These are phyloP conservation scores for Phenganax stokvisi DNA, from an alignment of 92 coral and sea anemone species.

Conservation along the genomic window DNA sequence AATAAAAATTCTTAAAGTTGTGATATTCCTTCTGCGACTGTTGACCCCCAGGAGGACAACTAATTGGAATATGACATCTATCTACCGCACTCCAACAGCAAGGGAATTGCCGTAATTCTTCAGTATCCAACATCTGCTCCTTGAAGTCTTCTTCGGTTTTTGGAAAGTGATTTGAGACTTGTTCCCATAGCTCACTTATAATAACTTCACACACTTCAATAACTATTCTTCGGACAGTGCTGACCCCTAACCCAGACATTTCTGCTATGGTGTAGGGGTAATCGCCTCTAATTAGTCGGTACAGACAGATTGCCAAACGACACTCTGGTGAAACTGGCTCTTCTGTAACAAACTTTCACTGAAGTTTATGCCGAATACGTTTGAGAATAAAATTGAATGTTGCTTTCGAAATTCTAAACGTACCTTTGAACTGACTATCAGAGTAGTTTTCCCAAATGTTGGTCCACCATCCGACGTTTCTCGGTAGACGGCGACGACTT, in stretches of 20 bases:
- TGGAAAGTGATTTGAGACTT: constrained; percentile 38
- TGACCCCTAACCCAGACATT: constrained; percentile 42
- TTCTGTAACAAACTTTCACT: constrained; percentile 32
- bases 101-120: constrained; percentile 43
- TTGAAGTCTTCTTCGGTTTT: constrained; percentile 24
- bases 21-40: constrained; percentile 44
- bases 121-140: constrained; percentile 40
- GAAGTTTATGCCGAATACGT: constrained; percentile 12
- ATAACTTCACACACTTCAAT: constrained; percentile 35
- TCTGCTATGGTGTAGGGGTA: constrained; percentile 36
- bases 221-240: constrained; percentile 28
- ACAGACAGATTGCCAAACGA: constrained; percentile 38
- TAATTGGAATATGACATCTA: constrained; percentile 39
- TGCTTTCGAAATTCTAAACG: constrained; percentile 44
- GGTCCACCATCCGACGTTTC: constrained; percentile 49
- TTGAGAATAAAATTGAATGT: constrained; percentile 39
- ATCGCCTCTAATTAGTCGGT: constrained; percentile 37
- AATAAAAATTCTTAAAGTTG: constrained; percentile 50
- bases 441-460: constrained; percentile 42
- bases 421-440: constrained; percentile 44
- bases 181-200: constrained; percentile 22
- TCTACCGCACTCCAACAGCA: constrained; percentile 43
- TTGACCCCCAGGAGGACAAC: constrained; percentile 41
- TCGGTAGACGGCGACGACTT: constrained; percentile 24
- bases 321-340: constrained; percentile 43